Evolutionary conservation across 2,113 vertebrate species (phyloP), one percentile per base, ranked within the genome.

Genomic region (Budorcas taxicolor): DNA sequence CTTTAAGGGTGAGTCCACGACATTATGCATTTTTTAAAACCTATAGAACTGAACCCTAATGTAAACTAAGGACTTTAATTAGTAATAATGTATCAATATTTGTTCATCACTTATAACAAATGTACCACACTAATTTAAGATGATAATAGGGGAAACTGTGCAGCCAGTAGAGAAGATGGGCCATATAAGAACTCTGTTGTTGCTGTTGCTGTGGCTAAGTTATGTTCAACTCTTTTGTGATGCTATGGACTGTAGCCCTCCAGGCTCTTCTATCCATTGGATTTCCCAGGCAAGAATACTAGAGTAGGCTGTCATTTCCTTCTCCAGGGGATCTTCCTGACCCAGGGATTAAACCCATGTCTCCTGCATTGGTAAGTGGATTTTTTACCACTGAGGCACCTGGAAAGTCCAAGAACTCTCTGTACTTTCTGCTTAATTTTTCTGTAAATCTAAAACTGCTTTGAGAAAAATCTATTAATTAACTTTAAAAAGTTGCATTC

Each of bases 361-460:
- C 71, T 76, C 1, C 36, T 76, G 71, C 36, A 43, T 7, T 43
- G 21, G 36, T 25, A 74, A 40, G 64, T 40, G 21, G 19, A 74
- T 25, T 25, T 40, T 74, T 43, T 74, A 43, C 36, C 71, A 43
- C 71, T 74, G 36, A 74, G 36, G 19, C 36, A 43, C 21, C 71
- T 13, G 36, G 36, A 5, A 43, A 74, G 21, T 40, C 36, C 71
- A 17, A 23, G 13, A 88, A 74, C 25, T 64, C 15, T n/a, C 14
- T 50, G 12, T 67, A n/a, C 25, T 78, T 47, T 92, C 12, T 78
- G 33, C 19, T 71, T 13, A 47, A 10, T 25, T 76, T 90, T 96
- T 87, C 53, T 84, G 25, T 84, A 52, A 91, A 55, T 27, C 31
- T 97, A 95, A 91, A 94, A 84, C 36, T 95, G 3, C 40, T 86